Evolutionary conservation across 2,888 invertebrate species (phyloP), one percentile per base, ranked within the genome.

Genomic region (Stenichneumon culpator): DNA sequence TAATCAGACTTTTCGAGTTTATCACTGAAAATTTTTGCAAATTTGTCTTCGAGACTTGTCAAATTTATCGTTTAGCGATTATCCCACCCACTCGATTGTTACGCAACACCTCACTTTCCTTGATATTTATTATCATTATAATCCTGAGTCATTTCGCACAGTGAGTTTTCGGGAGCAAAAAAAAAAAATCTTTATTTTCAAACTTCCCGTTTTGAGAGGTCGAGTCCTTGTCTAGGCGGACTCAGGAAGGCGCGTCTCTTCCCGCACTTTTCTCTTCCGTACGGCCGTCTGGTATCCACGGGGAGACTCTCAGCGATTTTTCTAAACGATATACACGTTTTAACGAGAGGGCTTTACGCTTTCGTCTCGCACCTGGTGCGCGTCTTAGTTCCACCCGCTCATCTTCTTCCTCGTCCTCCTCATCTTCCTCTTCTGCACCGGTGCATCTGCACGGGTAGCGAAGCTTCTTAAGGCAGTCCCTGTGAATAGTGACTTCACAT

Each of bases 321-420:
- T 81, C 86, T 83, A 69, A 75, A 86, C 88, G 85, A 83, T 86
- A 82, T 77, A 87, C 80, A 83, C 80, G 79, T 87, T 87, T 89
- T 89, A 89, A 89, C 86, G 87, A 87, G 77, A 79, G 82, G 80
- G 77, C 89, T 88, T 88, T 88, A 88, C 82, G 85, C 87, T 84
- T 72, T 63, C 80, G 82, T 81, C 83, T 75, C 74, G 84, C 90
- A 90, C 90, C 90, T 90, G 90, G 89, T 90, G 89, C 88, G 87
- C 84, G 86, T 85, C 86, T 57, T 81, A 81, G 75, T 70, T 77
- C 63, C 70, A 44, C 73, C 60, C 36, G 57, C 44, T 54, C 75
- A 80, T 70, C 39, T 25, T 75, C 44, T 22, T 65, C 63, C 69
- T 50, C 77, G 50, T 36, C 70, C 52, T 63, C 79, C 81, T 69